These are phyloP conservation scores for Pinna nobilis DNA, from an alignment of 1,140 invertebrate species.

Conservation along the genomic window DNA sequence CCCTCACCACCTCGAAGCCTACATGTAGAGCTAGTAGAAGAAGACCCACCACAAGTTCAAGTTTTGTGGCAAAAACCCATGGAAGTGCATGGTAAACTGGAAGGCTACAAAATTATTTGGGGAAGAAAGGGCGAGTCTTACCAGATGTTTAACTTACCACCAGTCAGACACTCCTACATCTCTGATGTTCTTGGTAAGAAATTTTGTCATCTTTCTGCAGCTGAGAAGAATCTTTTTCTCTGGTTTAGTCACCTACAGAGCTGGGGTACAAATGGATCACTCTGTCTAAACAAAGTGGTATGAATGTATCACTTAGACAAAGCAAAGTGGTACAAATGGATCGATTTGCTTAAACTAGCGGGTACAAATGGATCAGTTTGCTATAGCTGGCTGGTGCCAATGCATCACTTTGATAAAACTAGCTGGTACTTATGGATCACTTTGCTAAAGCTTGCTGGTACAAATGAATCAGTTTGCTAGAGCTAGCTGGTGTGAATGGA, in stretches of 20 bases:
- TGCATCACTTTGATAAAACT: too few species aligned
- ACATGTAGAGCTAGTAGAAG: conserved; percentile 73
- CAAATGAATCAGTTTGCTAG: too few species aligned
- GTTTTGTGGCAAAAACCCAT: conserved; percentile 92
- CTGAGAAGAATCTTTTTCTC: neutral
- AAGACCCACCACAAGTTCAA: conserved; percentile 90
- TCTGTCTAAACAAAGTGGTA: too few species aligned
- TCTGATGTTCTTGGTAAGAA: conserved; percentile 78
- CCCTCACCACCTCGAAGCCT: conserved; percentile 68
- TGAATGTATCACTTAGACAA: too few species aligned
- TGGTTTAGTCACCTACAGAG: neutral
- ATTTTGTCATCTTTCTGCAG: neutral
- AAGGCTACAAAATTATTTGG: conserved; percentile 90
- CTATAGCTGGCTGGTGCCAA: too few species aligned
- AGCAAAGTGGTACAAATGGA: too few species aligned
- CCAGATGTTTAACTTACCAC: conserved; percentile 82
- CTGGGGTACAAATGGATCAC: too few species aligned
- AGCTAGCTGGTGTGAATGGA: too few species aligned
- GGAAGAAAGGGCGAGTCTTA: conserved; percentile 83
- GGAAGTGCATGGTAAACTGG: conserved; percentile 90
- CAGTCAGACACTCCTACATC: conserved; percentile 77
- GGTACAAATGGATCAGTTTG: too few species aligned
- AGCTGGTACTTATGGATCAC: too few species aligned
- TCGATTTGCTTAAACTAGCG: too few species aligned
- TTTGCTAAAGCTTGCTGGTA: too few species aligned